These are phyloP conservation scores for Cryptomyrus ogoouensis DNA, from an alignment of 2,113 vertebrate genomes.

Conservation along the genomic window DNA sequence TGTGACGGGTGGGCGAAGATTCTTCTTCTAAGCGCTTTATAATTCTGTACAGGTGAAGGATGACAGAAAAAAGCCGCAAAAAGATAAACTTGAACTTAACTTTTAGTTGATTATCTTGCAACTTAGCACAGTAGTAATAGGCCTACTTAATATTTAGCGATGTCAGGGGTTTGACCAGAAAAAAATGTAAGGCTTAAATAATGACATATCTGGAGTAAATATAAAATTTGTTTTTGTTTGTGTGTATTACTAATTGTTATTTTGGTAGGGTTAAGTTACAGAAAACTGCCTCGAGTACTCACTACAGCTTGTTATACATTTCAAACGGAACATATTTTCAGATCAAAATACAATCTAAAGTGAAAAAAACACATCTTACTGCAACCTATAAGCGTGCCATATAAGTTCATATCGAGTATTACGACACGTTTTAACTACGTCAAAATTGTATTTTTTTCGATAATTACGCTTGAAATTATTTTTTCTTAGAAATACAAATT, in stretches of 20 bases:
- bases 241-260: not conserved
- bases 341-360: not conserved
- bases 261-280: not conserved
- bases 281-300: not conserved
- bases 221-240: not conserved
- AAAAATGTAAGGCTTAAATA: not conserved
- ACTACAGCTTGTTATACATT: not conserved
- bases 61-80: conserved; percentile 40
- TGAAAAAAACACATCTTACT: not conserved
- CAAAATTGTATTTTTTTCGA: not conserved
- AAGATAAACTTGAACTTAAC: conserved; percentile 58
- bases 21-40: conserved; percentile 51
- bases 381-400: not conserved
- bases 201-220: not conserved
- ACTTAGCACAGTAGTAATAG: not conserved
- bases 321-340: not conserved
- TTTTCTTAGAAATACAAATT: not conserved
- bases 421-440: not conserved
- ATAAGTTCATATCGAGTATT: not conserved
- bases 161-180: conserved; percentile 16
- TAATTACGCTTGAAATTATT: not conserved
- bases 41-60: conserved; percentile 74
- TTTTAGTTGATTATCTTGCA: not conserved
- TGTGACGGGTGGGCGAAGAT: not conserved
- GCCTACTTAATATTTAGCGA: conserved; percentile 51